Percentiles rank a stretch among this genome's conserved stretches.
Evolutionary conservation across 2,113 vertebrate species (phyloP).

Genomic region (Ornithorhynchus anatinus): DNA sequence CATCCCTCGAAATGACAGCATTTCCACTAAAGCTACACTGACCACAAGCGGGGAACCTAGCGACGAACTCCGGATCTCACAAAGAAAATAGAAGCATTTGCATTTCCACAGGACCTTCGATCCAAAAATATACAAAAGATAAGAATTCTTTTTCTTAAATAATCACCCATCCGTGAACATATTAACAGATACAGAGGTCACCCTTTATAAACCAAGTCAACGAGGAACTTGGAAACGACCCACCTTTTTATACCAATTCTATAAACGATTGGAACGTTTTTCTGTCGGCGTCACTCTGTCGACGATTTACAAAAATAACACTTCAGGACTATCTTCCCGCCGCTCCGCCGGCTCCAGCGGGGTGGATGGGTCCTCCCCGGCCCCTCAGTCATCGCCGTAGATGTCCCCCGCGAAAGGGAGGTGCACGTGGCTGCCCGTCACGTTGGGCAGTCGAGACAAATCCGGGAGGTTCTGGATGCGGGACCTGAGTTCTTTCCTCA

Average conservation of each 20-base stretch:
- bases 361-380: constrained; percentile 41
- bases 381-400: constrained; percentile 91
- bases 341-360: constrained; percentile 70
- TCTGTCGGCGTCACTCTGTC: constrained; percentile 73
- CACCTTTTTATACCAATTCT: constrained; percentile 73
- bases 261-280: constrained; percentile 75
- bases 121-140: constrained; percentile 75
- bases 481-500: constrained; percentile 93
- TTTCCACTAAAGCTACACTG: constrained; percentile 41
- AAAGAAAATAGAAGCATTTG: constrained; percentile 42
- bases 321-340: constrained; percentile 78
- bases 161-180: constrained; percentile 66
- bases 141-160: constrained; percentile 51
- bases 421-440: constrained; percentile 83
- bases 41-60: constrained; percentile 39
- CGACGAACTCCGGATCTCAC: constrained; percentile 58
- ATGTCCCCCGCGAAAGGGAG: constrained; percentile 86
- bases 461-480: constrained; percentile 91
- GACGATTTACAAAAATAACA: constrained; percentile 89
- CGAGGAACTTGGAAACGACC: constrained; percentile 78
- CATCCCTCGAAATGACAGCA: no score
- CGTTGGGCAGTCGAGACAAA: constrained; percentile 85
- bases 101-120: constrained; percentile 58
- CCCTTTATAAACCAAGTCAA: constrained; percentile 68
- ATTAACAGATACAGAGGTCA: constrained; percentile 67